Conservation (phyloP, 2,888 invertebrate species). For the Polia nebulosa region DNA sequence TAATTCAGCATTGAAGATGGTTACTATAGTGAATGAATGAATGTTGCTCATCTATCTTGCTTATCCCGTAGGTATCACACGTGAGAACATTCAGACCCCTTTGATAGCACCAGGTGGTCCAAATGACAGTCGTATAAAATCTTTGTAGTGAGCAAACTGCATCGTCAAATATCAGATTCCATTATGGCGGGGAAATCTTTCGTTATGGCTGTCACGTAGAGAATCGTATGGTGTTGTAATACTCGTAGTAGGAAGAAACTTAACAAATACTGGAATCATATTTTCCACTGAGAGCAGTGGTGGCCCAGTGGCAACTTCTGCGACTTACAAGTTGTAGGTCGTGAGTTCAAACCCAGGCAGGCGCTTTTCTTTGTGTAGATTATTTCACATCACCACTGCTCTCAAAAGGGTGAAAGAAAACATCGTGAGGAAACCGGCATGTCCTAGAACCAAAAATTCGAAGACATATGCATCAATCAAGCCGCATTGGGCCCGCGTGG, state of each 20-base stretch:
- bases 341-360: no score
- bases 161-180: conserved; percentile 52
- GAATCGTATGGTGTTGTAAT: neutral
- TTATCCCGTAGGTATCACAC: neutral
- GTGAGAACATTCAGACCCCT: conserved; percentile 14
- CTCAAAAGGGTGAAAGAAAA: no score
- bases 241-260: neutral
- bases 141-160: conserved; percentile 50
- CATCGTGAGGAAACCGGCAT: no score
- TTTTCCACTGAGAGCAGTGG: no score
- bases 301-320: no score
- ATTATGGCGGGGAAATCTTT: conserved; percentile 19
- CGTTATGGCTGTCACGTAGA: conserved; percentile 9
- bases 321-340: no score
- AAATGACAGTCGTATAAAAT: conserved; percentile 49
- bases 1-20: neutral
- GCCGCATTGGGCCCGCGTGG: no score
- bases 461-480: no score
- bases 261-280: neutral
- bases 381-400: no score
- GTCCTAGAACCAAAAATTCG: no score
- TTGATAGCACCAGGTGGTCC: conserved; percentile 43
- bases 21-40: neutral
- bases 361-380: no score
- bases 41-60: conserved; percentile 23